Evolutionary conservation across 2,113 vertebrate genomes (phyloP), one percentile per base, ranked within the genome.

Genomic region (Phainopepla nitens): DNA sequence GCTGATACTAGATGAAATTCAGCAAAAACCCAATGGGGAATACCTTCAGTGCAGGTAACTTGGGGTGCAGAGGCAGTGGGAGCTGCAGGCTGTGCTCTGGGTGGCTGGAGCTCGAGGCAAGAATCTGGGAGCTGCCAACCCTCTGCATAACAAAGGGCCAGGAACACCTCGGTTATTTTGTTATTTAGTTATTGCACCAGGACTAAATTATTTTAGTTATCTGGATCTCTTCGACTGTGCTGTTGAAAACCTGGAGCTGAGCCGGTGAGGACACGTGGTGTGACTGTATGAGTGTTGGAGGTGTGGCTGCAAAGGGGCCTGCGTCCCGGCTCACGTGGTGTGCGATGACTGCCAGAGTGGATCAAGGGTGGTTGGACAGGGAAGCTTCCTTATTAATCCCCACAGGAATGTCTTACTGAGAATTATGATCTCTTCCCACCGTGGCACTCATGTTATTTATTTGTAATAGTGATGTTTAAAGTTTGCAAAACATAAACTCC

Each of bases 71-170:
- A 13, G 23, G 39, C 39, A 51, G 39, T 44, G 36, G 27, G 28
- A 75, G 53, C 16, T n/a, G 39, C 53, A 47, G 61, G 23, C 18
- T 53, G 39, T 0, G 1, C n/a, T 17, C 23, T 25, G 24, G 11
- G 12, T 6, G 3, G 3, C 20, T 6, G 1, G 13, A 68, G 23
- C 39, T 45, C 0, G 0, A 33, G 28, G n/a, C 2, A 21, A 25
- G 45, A 14, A 15, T 28, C 16, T 3, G 25, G 20, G 16, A 60
- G 6, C 7, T 45, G 11, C 39, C 1, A 19, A 14, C 7, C 16
- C 28, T 17, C 17, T 51, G 28, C 23, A 31, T 4, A 47, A 47
- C 15, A 25, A 39, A 47, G 28, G 24, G 16, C 23, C 3, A 0
- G 15, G 28, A 33, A 36, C 19, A 45, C 5, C 3, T 23, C 53